Evolutionary conservation across 2,888 invertebrate species (phyloP).

Genomic region (Masnerella sp.): DNA sequence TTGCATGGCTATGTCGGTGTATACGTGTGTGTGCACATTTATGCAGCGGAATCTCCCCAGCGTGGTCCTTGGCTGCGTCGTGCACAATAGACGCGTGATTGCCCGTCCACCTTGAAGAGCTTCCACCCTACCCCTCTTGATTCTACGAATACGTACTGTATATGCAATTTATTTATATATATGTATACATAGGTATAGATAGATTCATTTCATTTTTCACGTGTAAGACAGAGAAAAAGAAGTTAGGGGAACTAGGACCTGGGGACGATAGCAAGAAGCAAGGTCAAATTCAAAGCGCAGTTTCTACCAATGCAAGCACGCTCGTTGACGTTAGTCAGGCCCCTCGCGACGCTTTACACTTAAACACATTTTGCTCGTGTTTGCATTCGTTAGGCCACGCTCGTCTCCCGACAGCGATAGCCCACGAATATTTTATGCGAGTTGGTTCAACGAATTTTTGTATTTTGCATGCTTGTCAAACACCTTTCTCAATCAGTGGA

Average conservation of each 20-base stretch:
- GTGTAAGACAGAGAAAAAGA: constrained; percentile 45
- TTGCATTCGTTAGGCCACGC: constrained; percentile 32
- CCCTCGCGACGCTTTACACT: constrained; percentile 45
- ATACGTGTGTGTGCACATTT: constrained; percentile 23
- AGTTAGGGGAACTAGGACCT: constrained; percentile 40
- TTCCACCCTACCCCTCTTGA: constrained; percentile 22
- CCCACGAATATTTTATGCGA: constrained; percentile 20
- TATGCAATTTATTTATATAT: constrained; percentile 35
- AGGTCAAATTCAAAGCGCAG: constrained; percentile 63
- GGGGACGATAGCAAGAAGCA: constrained; percentile 59
- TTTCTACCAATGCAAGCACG: constrained; percentile 65
- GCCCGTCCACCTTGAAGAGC: constrained; percentile 46
- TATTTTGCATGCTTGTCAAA: constrained; percentile 47
- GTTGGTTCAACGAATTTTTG: constrained; percentile 21
- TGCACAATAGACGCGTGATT: constrained; percentile 27
- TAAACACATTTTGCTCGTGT: constrained; percentile 26
- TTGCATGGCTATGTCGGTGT: constrained; percentile 10
- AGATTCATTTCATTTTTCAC: constrained; percentile 16
- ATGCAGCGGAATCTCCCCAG: constrained; percentile 25
- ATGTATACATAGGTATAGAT: constrained; percentile 6
- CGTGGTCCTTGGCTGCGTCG: constrained; percentile 13
- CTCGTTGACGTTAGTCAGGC: constrained; percentile 59
- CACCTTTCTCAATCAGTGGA: constrained; percentile 21
- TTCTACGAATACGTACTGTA: constrained; percentile 30
- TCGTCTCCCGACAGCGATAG: neutral